Evolutionary conservation across 2,797 vertebrate genomes (phyloP), one percentile per base, ranked within the genome.

Genomic region (Salarias fasciatus): DNA sequence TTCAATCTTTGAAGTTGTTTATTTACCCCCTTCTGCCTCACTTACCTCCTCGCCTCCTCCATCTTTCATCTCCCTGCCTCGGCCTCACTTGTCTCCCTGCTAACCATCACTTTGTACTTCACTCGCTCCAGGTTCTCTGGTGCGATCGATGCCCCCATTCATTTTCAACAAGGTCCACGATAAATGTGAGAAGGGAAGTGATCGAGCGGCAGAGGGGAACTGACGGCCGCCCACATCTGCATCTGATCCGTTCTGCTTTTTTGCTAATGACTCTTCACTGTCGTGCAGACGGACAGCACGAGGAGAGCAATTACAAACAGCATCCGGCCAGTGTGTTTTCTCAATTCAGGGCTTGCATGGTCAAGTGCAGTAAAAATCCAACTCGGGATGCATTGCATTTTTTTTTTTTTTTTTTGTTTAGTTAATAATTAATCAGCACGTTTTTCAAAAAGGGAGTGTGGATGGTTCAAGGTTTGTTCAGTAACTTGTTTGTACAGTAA

Each of bases 141-240:
- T 10, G 46, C 74, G 86, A 92, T 77, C 83, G 69, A 90, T 83
- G 63, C 24, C 11, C 11, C 63, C 54, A 86, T 87, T 84, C 64
- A 88, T 90, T 86, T 91, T 88, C 80, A 80, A 72, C 36, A 13
- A 68, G 83, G 82, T 85, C 66, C 69, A 61, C 51, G 43, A 69
- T 37, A 59, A 66, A 85, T 80, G 84, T 80, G 62, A 81, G 73
- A 68, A 28, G 46, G 11, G 40, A 14, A 40, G 10, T 10, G 15
- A n/a, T 6, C 51, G 43, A 66, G 56, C 24, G 49, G 31, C 49
- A 31, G 60, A 53, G 42, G 14, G 52, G 56, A 45, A 60, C 49
- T 53, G 35, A 63, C 52, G 30, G 36, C 8, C 53, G 15, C 28
- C 2, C 53, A 63, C 76, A 80, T 83, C 76, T 82, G 76, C 42